Percentiles rank a stretch among this genome's conserved stretches.
phyloP scores from a whole-genome alignment of 1,140 invertebrate genomes.

The Sweltsa coloradensis region DNA sequence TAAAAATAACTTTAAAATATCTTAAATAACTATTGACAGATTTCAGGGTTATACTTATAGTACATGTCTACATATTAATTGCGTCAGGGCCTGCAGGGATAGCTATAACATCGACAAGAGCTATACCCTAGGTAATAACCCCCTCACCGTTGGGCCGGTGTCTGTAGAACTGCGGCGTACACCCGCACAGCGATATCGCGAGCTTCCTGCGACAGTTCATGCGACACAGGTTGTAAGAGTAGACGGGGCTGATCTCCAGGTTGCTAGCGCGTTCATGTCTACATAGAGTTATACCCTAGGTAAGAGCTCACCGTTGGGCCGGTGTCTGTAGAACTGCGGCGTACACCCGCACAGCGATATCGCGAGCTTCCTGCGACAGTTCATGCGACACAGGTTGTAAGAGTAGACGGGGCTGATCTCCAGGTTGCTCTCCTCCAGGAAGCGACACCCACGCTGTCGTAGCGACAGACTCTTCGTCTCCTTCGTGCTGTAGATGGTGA shows the following conservation, averaged over 20 bases:
- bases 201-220: constrained; percentile 48
- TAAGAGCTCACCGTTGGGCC: constrained; percentile 27
- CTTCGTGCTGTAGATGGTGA: constrained; percentile 29
- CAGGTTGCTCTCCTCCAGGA: constrained; percentile 45
- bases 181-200: constrained; percentile 41
- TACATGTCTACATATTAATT: too few species aligned
- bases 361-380: constrained; percentile 45
- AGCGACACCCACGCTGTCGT: constrained; percentile 47
- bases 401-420: constrained; percentile 46
- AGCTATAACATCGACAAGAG: too few species aligned
- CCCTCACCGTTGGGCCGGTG: constrained; percentile 31
- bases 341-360: constrained; percentile 45
- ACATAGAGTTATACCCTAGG: neutral
- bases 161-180: constrained; percentile 52
- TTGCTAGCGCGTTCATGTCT: too few species aligned
- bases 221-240: constrained; percentile 48
- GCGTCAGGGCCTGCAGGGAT: too few species aligned
- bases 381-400: constrained; percentile 48
- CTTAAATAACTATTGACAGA: too few species aligned
- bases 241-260: constrained; percentile 44
- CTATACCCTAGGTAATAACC: too few species aligned
- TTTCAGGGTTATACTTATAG: too few species aligned
- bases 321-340: constrained; percentile 51
- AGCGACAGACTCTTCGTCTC: constrained; percentile 32
- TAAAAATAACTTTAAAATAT: too few species aligned